A percentile compares a stretch with the other conserved stretches of the same genome.
Conservation (phyloP, 2,797 vertebrate genomes). For the Capromys pilorides region DNA sequence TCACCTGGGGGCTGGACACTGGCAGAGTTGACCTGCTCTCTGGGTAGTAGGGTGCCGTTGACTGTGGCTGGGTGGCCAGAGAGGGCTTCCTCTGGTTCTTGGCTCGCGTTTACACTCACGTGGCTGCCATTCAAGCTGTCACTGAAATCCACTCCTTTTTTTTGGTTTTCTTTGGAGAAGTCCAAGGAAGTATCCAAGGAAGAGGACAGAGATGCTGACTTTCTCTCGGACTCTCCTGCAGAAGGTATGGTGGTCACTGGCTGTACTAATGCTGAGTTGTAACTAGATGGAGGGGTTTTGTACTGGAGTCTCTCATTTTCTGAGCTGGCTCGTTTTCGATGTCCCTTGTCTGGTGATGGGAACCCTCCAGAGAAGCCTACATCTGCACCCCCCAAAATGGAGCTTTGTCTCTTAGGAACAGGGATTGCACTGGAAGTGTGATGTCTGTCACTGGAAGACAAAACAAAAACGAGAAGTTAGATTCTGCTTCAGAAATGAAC, state of each 20-base stretch:
- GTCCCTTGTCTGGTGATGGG: conserved; percentile 91
- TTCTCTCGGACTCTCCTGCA: conserved; percentile 76
- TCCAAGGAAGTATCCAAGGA: conserved; percentile 89
- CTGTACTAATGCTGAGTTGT: conserved; percentile 85
- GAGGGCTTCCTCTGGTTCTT: conserved; percentile 64
- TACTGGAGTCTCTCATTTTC: conserved; percentile 91
- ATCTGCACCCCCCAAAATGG: conserved; percentile 87
- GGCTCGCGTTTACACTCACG: conserved; percentile 37
- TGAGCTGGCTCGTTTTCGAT: conserved; percentile 91
- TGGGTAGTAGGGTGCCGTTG: conserved; percentile 83
- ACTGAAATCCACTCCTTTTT: conserved; percentile 77
- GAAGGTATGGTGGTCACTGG: conserved; percentile 77
- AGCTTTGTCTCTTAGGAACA: conserved; percentile 92
- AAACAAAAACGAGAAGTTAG: conserved; percentile 66
- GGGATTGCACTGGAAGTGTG: conserved; percentile 94
- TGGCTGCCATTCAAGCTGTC: conserved; percentile 77
- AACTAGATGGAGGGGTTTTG: conserved; percentile 90
- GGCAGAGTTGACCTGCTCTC: conserved; percentile 78
- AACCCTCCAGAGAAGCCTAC: conserved; percentile 85
- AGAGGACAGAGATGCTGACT: conserved; percentile 81
- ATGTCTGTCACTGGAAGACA: conserved; percentile 90
- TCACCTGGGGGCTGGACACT: conserved; percentile 53
- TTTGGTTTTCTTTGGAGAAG: conserved; percentile 83
- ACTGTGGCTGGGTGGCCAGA: conserved; percentile 84
- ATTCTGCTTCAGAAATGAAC: neutral